phyloP scores from a whole-genome alignment of 2,797 vertebrate genomes.

The Perodicticus potto region DNA sequence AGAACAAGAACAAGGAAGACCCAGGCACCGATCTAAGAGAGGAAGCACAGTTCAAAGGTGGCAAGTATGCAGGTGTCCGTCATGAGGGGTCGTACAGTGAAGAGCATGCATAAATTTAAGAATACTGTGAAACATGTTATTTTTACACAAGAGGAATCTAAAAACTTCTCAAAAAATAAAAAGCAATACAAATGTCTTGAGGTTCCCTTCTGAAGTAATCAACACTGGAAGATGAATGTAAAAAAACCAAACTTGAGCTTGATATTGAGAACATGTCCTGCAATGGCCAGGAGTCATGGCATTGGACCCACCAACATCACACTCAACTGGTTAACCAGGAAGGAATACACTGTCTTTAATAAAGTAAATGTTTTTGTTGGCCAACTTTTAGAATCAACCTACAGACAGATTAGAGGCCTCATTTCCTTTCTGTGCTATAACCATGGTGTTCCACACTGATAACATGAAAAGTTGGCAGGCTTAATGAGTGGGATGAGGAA shows the following conservation, averaged over 20 bases:
- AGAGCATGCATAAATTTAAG: not conserved
- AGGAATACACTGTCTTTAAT: too few relatives aligned
- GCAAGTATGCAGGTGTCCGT: not conserved
- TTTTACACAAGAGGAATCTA: not conserved
- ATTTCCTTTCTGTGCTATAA: not conserved
- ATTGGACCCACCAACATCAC: not conserved
- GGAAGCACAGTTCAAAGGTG: too few relatives aligned
- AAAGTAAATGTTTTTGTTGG: not conserved
- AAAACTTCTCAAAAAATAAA: not conserved
- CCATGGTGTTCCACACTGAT: accelerated
- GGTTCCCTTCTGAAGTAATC: not conserved
- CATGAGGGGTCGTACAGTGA: accelerated
- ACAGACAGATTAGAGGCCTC: accelerated
- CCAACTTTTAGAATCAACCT: not conserved
- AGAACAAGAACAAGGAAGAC: not conserved
- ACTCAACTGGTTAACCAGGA: not conserved
- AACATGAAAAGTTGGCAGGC: accelerated
- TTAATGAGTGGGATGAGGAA: accelerated
- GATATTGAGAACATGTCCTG: not conserved
- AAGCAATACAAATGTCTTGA: not conserved
- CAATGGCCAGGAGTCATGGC: not conserved
- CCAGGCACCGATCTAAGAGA: not conserved
- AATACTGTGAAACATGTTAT: not conserved
- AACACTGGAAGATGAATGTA: not conserved
- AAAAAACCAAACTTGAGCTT: not conserved